Evolutionary conservation across 2,797 vertebrate species (phyloP).

Genomic region (Aphelocoma californica): DNA sequence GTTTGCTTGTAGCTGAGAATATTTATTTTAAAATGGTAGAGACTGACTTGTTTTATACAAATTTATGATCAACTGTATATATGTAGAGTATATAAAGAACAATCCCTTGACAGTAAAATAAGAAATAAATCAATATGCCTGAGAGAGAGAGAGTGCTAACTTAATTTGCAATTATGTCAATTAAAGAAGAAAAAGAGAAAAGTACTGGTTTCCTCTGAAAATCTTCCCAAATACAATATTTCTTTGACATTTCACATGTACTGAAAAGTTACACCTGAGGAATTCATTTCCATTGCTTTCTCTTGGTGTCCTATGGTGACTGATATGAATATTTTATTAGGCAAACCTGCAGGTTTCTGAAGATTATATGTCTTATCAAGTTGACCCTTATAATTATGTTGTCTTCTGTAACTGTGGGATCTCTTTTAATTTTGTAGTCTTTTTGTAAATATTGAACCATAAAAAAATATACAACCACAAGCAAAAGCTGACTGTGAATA

Average conservation of each 20-base stretch:
- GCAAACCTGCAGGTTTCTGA: slow-evolving; percentile 78
- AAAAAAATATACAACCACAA: slow-evolving; percentile 55
- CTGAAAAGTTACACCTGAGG: slow-evolving; percentile 58
- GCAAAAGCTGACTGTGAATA: slow-evolving; percentile 31
- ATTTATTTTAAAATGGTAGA: background rate
- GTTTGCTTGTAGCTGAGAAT: background rate
- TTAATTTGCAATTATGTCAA: slow-evolving; percentile 9
- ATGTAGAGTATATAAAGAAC: background rate
- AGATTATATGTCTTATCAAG: slow-evolving; percentile 84
- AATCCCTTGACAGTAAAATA: background rate
- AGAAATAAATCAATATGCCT: background rate
- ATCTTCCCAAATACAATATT: background rate
- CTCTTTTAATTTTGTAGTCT: slow-evolving; percentile 76
- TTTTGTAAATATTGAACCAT: slow-evolving; percentile 78
- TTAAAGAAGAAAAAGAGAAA: background rate
- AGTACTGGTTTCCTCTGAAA: background rate
- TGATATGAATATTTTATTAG: slow-evolving; percentile 83
- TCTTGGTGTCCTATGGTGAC: slow-evolving; percentile 76
- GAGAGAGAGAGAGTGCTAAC: background rate
- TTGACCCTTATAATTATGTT: slow-evolving; percentile 84
- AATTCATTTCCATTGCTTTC: slow-evolving; percentile 61
- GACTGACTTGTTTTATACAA: background rate
- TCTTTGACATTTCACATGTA: slow-evolving; percentile 27
- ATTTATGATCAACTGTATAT: background rate
- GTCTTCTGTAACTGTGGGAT: slow-evolving; percentile 78